Base-by-base conservation (phyloP, 1,140 invertebrate species). In the Drosophila athabasca region DNA sequence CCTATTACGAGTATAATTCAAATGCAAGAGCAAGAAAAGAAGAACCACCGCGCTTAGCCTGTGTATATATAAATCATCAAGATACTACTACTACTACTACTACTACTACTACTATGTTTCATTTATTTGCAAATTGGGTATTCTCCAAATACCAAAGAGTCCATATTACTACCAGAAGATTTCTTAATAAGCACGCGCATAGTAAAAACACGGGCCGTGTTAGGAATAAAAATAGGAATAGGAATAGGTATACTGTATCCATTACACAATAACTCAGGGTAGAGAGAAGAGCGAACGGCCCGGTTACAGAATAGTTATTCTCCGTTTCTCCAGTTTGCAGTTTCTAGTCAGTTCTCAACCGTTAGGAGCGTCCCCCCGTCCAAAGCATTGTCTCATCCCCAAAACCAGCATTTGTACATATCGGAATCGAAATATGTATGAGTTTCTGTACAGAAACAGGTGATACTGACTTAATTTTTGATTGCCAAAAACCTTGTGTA, bases 161-260 rank as follows among this genome's bases (percentile, higher is more conserved):
- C 90, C 90, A 91, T 91, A 91, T 89, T 91, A 91, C 90, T 91
- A 84, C 90, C 90, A 91, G 90, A 91, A 91, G 90, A 90, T 91
- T 91, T 91, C 90, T 91, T 91, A 91, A 91, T 91, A 91, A 91
- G 90, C 73, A 76, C 70, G 65, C 83, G 78, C 68, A 72, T 74
- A 74, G 57, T 17, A 43, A 39, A 53, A 39, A 54, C 29, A 26
- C 50, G 65, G 69, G 44, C 57, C 49, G 48, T 35, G 22, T 52
- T 15, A 70, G 67, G 24, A 7, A 9, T 15, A 48, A 24, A 11
- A 22, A 43, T 17, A 62, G 26, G 26, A 13, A 45, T 26, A 22
- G 11, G 15, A 19, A 15, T 26, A 44, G 15, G n/a, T 9, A 31
- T 31, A 31, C 29, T 31, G 7, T 31, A 31, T 31, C 29, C 29